Evolutionary conservation across 2,797 vertebrate species (phyloP), one percentile per base, ranked within the genome.

Genomic region (Eulemur coronatus): DNA sequence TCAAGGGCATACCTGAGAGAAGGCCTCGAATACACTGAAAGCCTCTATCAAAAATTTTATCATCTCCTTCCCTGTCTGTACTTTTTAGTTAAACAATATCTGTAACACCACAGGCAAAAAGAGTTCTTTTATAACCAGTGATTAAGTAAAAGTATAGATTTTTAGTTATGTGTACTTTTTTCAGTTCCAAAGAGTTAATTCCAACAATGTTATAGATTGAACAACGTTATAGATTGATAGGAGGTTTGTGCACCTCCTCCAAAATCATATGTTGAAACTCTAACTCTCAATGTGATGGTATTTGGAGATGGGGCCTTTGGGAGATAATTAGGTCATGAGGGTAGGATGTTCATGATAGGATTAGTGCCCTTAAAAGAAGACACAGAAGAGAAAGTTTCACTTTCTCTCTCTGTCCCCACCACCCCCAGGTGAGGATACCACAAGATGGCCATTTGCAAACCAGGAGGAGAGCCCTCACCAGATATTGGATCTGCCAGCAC

Each of bases 101-200:
- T 76, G 43, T n/a, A 70, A 38, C 1, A 55, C 41, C 63, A 46
- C 12, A 46, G 76, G 30, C 28, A 84, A 82, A 76, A 57, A 89
- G 7, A 84, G 33, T 35, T 78, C 33, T 94, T 65, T 72, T 94
- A 57, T 6, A 84, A n/a, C 15, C 61, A 46, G 35, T 69, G 38
- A 81, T 63, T 79, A 96, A 91, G 30, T 59, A n/a, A 87, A 91
- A 75, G 46, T 55, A 61, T 15, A 87, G 35, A 89, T 55, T 80
- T 28, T 30, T 70, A 69, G 69, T 52, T 90, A 63, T 33, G 4
- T 79, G 3, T 13, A 81, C 6, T 28, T 94, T 88, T 88, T 94
- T 75, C 67, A 59, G 48, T 84, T 91, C 50, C 11, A 41, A 79
- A 48, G 70, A 43, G 48, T 89, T 89, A 28, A 91, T 73, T 61